phyloP scores from a whole-genome alignment of 1,140 invertebrate species.

The Drosophila paulistorum region DNA sequence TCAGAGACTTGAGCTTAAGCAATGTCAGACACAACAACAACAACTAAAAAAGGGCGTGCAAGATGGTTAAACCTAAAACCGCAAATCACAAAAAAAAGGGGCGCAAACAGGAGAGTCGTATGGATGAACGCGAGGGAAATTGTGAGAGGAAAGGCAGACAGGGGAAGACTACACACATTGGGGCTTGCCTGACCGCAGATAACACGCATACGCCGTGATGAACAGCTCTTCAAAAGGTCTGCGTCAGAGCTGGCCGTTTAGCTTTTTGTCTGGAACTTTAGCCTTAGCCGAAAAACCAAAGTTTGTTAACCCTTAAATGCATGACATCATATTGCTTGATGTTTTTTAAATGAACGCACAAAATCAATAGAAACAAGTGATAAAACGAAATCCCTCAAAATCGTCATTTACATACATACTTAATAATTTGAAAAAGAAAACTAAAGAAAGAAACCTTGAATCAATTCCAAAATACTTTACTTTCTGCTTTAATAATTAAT shows the following conservation, averaged over 20 bases:
- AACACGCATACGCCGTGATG: conserved; percentile 69
- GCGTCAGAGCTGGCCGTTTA: neutral
- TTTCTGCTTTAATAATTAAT: too few relatives aligned
- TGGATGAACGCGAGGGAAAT: conserved; percentile 16
- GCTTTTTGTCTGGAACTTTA: too few relatives aligned
- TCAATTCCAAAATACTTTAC: too few relatives aligned
- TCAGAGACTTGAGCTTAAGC: conserved; percentile 34
- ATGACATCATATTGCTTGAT: too few relatives aligned
- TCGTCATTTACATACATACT: too few relatives aligned
- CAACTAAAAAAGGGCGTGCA: conserved; percentile 42
- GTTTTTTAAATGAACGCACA: too few relatives aligned
- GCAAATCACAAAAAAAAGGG: neutral
- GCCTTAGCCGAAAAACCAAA: too few relatives aligned
- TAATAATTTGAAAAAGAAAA: too few relatives aligned
- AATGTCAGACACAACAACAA: conserved; percentile 2
- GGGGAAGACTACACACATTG: neutral
- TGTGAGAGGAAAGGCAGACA: neutral
- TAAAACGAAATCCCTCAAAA: too few relatives aligned
- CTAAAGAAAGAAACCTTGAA: too few relatives aligned
- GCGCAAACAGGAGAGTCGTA: neutral
- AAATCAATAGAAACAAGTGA: too few relatives aligned
- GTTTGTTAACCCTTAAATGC: too few relatives aligned
- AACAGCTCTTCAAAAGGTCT: conserved; percentile 26
- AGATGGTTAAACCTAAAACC: conserved; percentile 30
- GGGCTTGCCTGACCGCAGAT: conserved; percentile 48